Percentiles rank a stretch among this genome's conserved stretches.
These are phyloP conservation scores for Drosophila repletoides DNA, from an alignment of 1,140 invertebrate genomes.

Conservation along the genomic window DNA sequence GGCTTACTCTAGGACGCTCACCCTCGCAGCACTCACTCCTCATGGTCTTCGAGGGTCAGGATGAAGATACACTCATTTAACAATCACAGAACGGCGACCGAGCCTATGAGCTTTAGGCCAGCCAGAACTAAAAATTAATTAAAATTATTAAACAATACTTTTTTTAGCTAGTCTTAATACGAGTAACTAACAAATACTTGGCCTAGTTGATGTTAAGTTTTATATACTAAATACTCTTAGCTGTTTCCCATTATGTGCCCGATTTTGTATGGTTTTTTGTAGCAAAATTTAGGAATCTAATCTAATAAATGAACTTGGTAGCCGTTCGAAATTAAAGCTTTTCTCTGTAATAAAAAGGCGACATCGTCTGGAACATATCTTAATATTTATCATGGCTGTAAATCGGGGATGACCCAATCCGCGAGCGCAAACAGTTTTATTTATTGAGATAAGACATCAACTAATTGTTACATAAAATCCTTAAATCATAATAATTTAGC, in stretches of 20 bases:
- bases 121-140: constrained; percentile 1
- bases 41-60: constrained; percentile 88
- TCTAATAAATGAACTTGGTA: constrained; percentile 52
- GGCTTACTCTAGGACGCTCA: constrained; percentile 81
- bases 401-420: too few species aligned
- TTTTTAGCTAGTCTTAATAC: constrained; percentile 31
- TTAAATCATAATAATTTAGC: constrained; percentile 6
- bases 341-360: neutral
- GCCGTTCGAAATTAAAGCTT: constrained; percentile 31
- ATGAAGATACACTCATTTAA: constrained; percentile 90
- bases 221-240: constrained; percentile 31
- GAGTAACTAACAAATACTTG: too few species aligned
- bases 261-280: constrained; percentile 47
- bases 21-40: constrained; percentile 87
- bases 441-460: too few species aligned
- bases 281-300: constrained; percentile 23
- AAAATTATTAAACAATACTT: too few species aligned
- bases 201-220: constrained; percentile 57
- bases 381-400: too few species aligned
- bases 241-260: constrained; percentile 61
- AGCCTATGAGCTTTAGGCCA: constrained; percentile 67
- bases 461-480: too few species aligned
- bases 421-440: too few species aligned
- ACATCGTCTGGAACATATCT: too few species aligned
- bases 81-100: constrained; percentile 81